Evolutionary conservation across 2,113 vertebrate species (phyloP), one percentile per base, ranked within the genome.

Genomic region (Synchiropus splendidus): DNA sequence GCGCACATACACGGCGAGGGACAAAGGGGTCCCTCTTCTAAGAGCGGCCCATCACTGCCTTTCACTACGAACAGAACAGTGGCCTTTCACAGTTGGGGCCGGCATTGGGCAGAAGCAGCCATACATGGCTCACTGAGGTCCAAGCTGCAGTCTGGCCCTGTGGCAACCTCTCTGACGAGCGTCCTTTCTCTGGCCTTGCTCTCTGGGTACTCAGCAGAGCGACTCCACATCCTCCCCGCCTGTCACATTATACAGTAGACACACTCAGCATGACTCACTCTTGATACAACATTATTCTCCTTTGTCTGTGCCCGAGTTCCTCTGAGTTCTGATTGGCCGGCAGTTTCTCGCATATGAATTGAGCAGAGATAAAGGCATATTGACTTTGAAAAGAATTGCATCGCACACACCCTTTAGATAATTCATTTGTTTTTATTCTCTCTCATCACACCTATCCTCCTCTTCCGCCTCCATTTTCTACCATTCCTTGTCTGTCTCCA

Each of bases 11-110:
- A 48, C 49, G 50, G 44, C 39, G 41, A 42, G 35, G 55, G 67
- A 83, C 79, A 85, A 85, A 79, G 68, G 75, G 61, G 58, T 77
- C 74, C 75, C 74, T 84, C 70, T 77, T 77, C 74, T 73, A 48
- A 72, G 66, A 54, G 54, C 48, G 61, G 72, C 67, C 76, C 68
- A 77, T 83, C 73, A 68, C 81, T 70, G 75, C 66, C 76, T 82
- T 79, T 71, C 71, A 79, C 72, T 50, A 63, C 70, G 71, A 83
- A 70, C 70, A 80, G 71, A 85, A 84, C 75, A 82, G 72, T 70
- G 65, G 69, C 60, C 74, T 75, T 79, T 80, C 70, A 81, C 72
- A 77, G 62, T 54, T 49, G 62, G 70, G 66, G 70, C 71, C 57
- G 31, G 59, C 56, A 66, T n/a, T 74, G 65, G 62, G 70, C 64